A percentile compares a stretch with the other conserved stretches of the same genome.
Evolutionary conservation across 2,797 vertebrate genomes (phyloP).

Genomic region (Halcyon chelicuti): DNA sequence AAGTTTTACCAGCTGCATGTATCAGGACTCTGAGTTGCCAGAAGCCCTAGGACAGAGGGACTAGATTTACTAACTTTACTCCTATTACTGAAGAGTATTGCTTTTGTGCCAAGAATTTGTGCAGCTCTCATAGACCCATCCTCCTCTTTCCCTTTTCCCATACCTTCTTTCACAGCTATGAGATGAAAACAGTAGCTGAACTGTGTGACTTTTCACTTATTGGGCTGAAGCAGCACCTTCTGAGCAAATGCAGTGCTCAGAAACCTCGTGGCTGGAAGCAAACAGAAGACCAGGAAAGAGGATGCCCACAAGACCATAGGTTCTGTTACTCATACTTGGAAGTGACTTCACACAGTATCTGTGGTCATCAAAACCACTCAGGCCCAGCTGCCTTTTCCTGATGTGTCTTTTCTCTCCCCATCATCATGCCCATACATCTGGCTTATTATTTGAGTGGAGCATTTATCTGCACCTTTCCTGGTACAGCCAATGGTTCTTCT

Average conservation of each 20-base stretch:
- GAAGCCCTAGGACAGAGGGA: not conserved
- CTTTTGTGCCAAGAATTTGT: not conserved
- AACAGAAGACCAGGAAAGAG: not conserved
- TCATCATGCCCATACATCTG: fast-evolving
- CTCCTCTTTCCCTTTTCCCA: not conserved
- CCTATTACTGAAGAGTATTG: not conserved
- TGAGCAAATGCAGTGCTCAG: not conserved
- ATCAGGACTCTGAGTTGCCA: not conserved
- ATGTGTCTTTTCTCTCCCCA: not conserved
- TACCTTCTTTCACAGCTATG: not conserved
- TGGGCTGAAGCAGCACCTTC: not conserved
- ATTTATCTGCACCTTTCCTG: not conserved
- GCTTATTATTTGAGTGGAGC: not conserved
- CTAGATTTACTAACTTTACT: not conserved
- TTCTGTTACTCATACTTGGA: not conserved
- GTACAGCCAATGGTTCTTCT: not conserved
- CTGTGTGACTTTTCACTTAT: not conserved
- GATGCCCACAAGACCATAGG: not conserved
- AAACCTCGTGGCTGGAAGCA: not conserved
- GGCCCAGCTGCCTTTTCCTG: not conserved
- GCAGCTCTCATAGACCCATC: fast-evolving
- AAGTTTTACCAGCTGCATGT: not conserved
- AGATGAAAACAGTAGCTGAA: not conserved
- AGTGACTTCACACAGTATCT: not conserved
- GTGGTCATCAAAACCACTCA: not conserved